Evolutionary conservation across 1,140 invertebrate species (phyloP), one percentile per base, ranked within the genome.

Genomic region (Arion vulgaris): DNA sequence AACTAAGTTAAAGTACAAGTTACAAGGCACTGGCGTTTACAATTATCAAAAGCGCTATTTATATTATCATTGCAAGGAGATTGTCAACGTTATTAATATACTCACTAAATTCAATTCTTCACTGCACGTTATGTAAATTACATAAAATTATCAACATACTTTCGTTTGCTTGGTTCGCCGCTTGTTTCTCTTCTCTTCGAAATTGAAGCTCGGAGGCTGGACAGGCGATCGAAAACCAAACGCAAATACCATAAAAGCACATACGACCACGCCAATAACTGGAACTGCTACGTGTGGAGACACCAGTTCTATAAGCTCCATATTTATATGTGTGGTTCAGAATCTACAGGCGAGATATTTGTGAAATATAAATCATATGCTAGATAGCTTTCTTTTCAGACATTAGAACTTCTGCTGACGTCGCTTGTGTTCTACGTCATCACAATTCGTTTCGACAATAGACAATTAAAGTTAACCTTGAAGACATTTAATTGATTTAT

Each of bases 151-250:
- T n/a, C n/a, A 87, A 86, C 89, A 89, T 62, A 84, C 72, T 75
- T 89, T 88, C n/a, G n/a, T n/a, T n/a, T n/a, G n/a, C 81, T 88
- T 91, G 15, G 69, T 51, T 82, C 84, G 84, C 68, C 88, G 91
- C 73, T 88, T 69, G 45, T 79, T 87, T 77, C 90, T 89, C 81
- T 86, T 88, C 81, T 91, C 90, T 75, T 92, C 88, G 38, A 89
- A 85, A n/a, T n/a, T n/a, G 82, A 90, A 89, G 84, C 91, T 88
- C 68, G 92, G 91, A 77, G 92, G 92, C 81, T 91, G 91, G 41
- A 86, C 89, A 71, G 92, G 90, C 19, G 92, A 90, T 87, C 91
- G 91, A 84, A 93, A 93, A 68, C 92, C 92, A 85, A 92, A 92
- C 32, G 91, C 89, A 89, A 91, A 93, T 62, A 93, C 92, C n/a